phyloP scores from a whole-genome alignment of 2,797 vertebrate species.

The Aulostomus chinensis region DNA sequence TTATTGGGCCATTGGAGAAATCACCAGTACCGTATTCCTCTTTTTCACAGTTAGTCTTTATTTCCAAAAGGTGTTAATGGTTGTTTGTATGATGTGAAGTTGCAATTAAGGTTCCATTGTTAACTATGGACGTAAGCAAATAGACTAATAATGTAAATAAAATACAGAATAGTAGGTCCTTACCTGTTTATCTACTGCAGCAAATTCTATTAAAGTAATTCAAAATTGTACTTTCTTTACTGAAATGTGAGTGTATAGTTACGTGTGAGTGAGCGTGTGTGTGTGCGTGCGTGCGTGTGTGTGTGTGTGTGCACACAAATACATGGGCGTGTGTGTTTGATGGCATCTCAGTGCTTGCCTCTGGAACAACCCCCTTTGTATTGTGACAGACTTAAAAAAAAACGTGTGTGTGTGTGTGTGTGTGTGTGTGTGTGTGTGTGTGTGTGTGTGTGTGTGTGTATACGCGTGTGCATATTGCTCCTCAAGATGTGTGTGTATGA shows the following conservation, averaged over 20 bases:
- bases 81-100: constrained; percentile 79
- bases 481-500: constrained; percentile 57
- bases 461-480: too few species aligned
- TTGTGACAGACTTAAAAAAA: constrained; percentile 54
- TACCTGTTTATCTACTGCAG: constrained; percentile 60
- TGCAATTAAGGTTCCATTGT: constrained; percentile 72
- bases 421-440: too few species aligned
- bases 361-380: constrained; percentile 59
- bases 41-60: constrained; percentile 73
- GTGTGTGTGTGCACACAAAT: constrained; percentile 23
- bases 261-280: constrained; percentile 27
- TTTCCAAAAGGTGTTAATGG: constrained; percentile 71
- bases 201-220: constrained; percentile 55
- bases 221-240: constrained; percentile 59
- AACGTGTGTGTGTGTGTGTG: constrained; percentile 41
- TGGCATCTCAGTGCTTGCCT: constrained; percentile 52
- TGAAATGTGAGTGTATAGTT: constrained; percentile 52
- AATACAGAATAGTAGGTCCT: constrained; percentile 57
- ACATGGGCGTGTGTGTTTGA: constrained; percentile 21
- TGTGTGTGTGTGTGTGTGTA: too few species aligned
- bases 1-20: constrained; percentile 57
- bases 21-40: constrained; percentile 49
- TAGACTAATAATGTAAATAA: constrained; percentile 76
- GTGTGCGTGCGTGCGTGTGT: constrained; percentile 19
- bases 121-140: constrained; percentile 57